phyloP scores from a whole-genome alignment of 2,888 invertebrate genomes.

The Mechanitis messenoides region DNA sequence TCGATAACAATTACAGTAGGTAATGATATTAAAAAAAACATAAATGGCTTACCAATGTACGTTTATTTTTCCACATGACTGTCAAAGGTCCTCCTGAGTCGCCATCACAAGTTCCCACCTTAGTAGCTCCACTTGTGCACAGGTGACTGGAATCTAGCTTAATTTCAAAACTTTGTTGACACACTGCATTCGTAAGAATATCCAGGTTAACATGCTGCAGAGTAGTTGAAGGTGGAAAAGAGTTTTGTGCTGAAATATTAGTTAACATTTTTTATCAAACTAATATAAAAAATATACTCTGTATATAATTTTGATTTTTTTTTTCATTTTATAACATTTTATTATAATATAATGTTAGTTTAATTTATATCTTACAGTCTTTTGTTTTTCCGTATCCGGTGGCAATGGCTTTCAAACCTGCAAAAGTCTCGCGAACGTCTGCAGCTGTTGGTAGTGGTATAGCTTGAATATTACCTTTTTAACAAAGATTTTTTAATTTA shows the following conservation, averaged over 20 bases:
- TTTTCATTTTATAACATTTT: not conserved
- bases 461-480: not conserved
- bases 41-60: not conserved
- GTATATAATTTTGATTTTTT: not conserved
- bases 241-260: conserved; percentile 29
- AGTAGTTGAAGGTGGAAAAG: conserved; percentile 41
- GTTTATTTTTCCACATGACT: not conserved
- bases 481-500: not conserved
- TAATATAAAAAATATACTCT: no score
- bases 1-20: not conserved
- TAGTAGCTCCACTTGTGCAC: conserved; percentile 59
- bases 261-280: not conserved
- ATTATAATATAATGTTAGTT: no score
- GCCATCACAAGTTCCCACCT: conserved; percentile 63
- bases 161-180: conserved; percentile 56
- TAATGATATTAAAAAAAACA: not conserved
- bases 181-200: conserved; percentile 56
- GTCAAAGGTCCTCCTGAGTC: not conserved
- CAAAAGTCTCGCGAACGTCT: not conserved
- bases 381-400: not conserved
- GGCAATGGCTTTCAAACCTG: not conserved
- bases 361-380: not conserved
- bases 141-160: conserved; percentile 57
- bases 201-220: conserved; percentile 42
- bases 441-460: not conserved